Base-by-base conservation (phyloP, 2,888 invertebrate species). In the Mechanitis messenoides region DNA sequence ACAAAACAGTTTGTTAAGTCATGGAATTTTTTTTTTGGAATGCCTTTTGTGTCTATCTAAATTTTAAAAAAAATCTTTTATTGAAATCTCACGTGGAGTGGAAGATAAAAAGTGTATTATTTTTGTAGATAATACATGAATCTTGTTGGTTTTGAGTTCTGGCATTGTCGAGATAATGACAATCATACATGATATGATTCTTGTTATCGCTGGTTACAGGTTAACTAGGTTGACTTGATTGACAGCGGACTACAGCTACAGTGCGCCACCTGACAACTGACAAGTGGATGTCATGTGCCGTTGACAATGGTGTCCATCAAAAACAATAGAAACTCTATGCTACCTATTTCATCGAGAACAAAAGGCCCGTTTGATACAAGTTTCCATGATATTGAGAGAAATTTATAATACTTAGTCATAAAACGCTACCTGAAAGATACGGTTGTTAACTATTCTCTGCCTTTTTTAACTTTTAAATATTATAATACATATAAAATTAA, bases 221-320 rank as follows among this genome's bases (percentile, higher is more conserved):
- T 3, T 31, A 84, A 80, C 71, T 84, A 77, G 84, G 84, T 78
- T 82, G 76, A 76, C 76, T 70, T 80, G 80, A 80, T 76, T 72
- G 77, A 68, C 68, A 68, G 61, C 53, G 60, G 56, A 66, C 64
- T 61, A 66, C 60, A 60, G 58, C 58, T 50, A 63, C 63, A 59
- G 58, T 58, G 56, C 57, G 62, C 20, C 47, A 47, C n/a, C 20
- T 47, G n/a, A 6, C 47, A 47, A 11, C n/a, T 47, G 47, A n/a
- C 20, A 20, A 20, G 47, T 47, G 47, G 5, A n/a, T 47, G 47
- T n/a, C 47, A 50, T 50, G 31, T n/a, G 31, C 31, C 47, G 9
- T 42, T 7, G 50, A 50, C 50, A 47, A 47, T 47, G 47, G 47
- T 50, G 50, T 50, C 6, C 31, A 50, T 31, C 47, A 28, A 4